Base-by-base conservation (phyloP, 2,797 vertebrate genomes). In the Menidia menidia region DNA sequence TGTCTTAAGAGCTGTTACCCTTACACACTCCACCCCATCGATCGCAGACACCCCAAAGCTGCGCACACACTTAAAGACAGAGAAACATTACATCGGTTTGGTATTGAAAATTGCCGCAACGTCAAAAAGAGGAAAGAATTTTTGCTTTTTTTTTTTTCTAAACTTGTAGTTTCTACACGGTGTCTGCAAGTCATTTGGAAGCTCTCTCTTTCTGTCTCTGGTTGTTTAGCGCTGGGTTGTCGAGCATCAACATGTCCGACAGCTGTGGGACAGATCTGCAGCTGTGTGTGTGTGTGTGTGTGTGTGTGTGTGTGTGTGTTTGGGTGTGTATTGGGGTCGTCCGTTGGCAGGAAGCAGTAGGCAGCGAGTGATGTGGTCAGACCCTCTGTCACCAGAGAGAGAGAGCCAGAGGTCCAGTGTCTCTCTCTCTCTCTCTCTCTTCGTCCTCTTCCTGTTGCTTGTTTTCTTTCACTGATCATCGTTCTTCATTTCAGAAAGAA, bases 351-450 rank as follows among this genome's bases (percentile, higher is more conserved):
- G 93, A 95, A 94, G 92, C 89, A 91, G 90, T 93, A 96, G 94
- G 94, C 92, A 94, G 91, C 91, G 90, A 94, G 95, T 97, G 95
- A 97, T 97, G 96, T 97, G 97, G 96, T 97, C 94, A 95, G 90
- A 92, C 91, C 92, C 94, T 87, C 93, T 95, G 93, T 95, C 94
- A 94, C 94, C 96, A 96, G 91, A 92, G 88, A 85, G 85, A 74
- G 48, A 19, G 48, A 25, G 48, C 12, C 19, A 51, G 25, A 32
- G 19, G 79, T 69, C 66, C 66, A 30, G 45, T 70, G 68, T 25
- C 1, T 25, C 25, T 25, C 25, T 25, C 25, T 62, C 52, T 66
- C 52, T 68, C 42, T 69, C 53, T 70, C 64, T 68, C 41, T 35
- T 52, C 55, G 64, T 83, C 82, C 73, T 81, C 77, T 86, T 87